Evolutionary conservation across 2,888 invertebrate genomes (phyloP).

Genomic region (Diplazon laetatorius): DNA sequence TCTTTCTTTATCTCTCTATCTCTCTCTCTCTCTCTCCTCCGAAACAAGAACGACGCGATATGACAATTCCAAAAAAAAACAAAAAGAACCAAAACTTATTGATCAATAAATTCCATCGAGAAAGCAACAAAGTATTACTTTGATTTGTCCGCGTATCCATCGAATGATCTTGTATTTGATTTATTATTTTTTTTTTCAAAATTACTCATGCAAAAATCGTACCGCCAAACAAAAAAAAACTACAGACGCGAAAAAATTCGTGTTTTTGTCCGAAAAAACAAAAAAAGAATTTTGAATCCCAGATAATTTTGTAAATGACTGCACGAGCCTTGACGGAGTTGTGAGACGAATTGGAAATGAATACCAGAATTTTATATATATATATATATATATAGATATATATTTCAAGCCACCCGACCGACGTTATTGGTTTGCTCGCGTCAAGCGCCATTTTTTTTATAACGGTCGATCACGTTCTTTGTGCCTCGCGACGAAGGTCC

Average conservation of each 20-base stretch:
- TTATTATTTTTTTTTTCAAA: too few relatives aligned
- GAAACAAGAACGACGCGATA: background rate
- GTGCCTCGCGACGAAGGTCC: conserved; percentile 57
- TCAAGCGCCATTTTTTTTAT: conserved; percentile 1
- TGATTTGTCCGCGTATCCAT: background rate
- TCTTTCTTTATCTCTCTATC: too few relatives aligned
- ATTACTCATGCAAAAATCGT: too few relatives aligned
- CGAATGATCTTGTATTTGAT: background rate
- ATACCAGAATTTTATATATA: too few relatives aligned
- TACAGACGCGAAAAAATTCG: background rate
- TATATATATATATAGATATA: background rate
- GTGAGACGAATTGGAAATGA: too few relatives aligned
- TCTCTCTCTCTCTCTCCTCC: background rate
- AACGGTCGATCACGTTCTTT: conserved; percentile 24
- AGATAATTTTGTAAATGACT: too few relatives aligned
- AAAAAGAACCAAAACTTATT: conserved; percentile 18
- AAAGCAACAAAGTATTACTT: background rate
- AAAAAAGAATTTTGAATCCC: too few relatives aligned
- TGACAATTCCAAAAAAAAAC: too few relatives aligned
- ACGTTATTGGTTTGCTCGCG: background rate
- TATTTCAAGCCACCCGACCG: conserved; percentile 21
- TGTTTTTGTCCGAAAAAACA: background rate
- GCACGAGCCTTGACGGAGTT: too few relatives aligned
- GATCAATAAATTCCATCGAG: background rate
- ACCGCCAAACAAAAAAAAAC: too few relatives aligned